A percentile compares a stretch with the other conserved stretches of the same genome.
phyloP scores from a whole-genome alignment of 1,140 invertebrate genomes.

The Drosophila santomea region DNA sequence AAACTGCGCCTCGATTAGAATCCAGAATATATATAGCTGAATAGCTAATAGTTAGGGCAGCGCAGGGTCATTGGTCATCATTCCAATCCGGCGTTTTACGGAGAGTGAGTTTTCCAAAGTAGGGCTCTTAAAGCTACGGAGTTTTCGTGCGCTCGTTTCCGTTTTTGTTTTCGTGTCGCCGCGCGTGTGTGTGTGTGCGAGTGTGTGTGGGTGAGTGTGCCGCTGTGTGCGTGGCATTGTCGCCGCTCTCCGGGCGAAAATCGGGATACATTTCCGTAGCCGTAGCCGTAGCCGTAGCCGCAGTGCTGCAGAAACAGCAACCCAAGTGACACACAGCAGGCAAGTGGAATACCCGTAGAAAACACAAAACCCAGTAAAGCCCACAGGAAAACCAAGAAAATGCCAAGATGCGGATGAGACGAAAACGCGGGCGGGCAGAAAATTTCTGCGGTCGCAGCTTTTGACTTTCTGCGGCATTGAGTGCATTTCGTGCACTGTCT shows the following conservation, averaged over 20 bases:
- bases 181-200: constrained; percentile 9
- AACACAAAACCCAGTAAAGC: not conserved
- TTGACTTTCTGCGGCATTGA: constrained; percentile 31
- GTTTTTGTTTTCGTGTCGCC: constrained; percentile 50
- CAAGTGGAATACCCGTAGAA: constrained; percentile 29
- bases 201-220: constrained; percentile 41
- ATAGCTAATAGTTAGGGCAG: not conserved
- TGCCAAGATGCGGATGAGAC: constrained; percentile 16
- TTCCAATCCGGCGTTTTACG: not conserved
- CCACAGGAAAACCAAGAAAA: constrained; percentile 13
- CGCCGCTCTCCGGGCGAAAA: constrained; percentile 61
- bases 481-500: constrained; percentile 34
- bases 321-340: constrained; percentile 43
- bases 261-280: constrained; percentile 78
- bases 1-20: constrained; percentile 7
- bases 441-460: constrained; percentile 29
- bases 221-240: constrained; percentile 54
- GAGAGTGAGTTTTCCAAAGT: constrained; percentile 48
- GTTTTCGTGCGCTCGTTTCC: constrained; percentile 66
- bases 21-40: not conserved
- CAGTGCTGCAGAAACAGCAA: constrained; percentile 24
- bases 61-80: not conserved
- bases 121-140: constrained; percentile 49
- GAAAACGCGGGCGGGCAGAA: constrained; percentile 7
- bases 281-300: constrained; percentile 22